Base-by-base conservation (phyloP, 2,888 invertebrate species). In the Metopia argyrocephala region DNA sequence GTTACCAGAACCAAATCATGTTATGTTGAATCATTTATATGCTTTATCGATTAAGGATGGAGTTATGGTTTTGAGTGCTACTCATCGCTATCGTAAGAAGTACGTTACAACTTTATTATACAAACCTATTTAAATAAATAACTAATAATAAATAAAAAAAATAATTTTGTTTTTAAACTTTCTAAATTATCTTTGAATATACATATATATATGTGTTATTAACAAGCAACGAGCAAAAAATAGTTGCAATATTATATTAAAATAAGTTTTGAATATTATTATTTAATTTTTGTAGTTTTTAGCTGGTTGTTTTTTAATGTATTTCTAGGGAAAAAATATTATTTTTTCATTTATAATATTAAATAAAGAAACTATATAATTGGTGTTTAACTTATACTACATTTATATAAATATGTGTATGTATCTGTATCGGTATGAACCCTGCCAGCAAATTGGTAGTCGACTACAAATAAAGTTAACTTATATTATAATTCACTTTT, bases 41-140 rank as follows among this genome's bases (percentile, higher is more conserved):
- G 99, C 99, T n/a, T 92, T 99, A 83, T 99, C 98, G 61, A 99
- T 99, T 87, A 99, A 99, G 92, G 99, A 99, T 91, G 99, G 99
- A 64, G 99, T 99, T 3, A 99, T 99, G 99, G 99, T 99, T 50
- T 92, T 99, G 38, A 98, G 98, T 87, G 98, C 99, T 15, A 99
- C 99, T 5, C 98, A 99, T 91, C 93, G 99, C 83, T 99, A 98
- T 91, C 94, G 98, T 84, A 99, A 99, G 93, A 99, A 99, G 93
- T 99, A 99, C 92, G 99, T 99, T 48, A 99, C 99, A 21, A 99
- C 99, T 23, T 92, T 99, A 78, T 93, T 99, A 15, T 99, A 99
- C 91, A 99, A 99, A 91, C 99, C 99, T 65, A 99, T 99, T 62
- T 76, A 56, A 76, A 62, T 56, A 50, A 20, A 86, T 96, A 94